These are phyloP conservation scores for Blomia tropicalis DNA, from an alignment of 2,888 invertebrate genomes.

Conservation along the genomic window DNA sequence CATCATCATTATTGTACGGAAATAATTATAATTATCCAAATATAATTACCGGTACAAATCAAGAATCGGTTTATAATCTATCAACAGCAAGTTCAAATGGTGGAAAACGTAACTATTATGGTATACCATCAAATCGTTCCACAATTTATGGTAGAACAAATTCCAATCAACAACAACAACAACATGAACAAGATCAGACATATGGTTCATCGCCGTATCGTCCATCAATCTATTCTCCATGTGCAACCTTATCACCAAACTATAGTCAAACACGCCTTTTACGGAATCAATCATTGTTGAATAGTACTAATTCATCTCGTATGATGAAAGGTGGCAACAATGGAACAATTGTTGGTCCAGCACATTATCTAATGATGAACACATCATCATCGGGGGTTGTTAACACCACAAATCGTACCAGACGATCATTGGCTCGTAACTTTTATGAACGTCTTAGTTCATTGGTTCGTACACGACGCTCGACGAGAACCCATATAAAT, in stretches of 20 bases:
- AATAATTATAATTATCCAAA: background rate
- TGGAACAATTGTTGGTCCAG: background rate
- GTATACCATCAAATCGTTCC: background rate
- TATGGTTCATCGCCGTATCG: background rate
- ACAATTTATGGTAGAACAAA: background rate
- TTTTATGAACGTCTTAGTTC: conserved; percentile 16
- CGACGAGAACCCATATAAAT: no score
- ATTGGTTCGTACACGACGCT: background rate
- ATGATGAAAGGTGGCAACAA: background rate
- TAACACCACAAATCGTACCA: background rate
- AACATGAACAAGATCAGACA: background rate
- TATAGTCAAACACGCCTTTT: background rate
- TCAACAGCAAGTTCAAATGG: background rate
- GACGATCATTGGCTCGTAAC: conserved; percentile 14
- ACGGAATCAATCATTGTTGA: background rate
- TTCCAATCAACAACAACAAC: background rate
- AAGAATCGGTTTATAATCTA: conserved; percentile 2
- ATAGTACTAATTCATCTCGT: background rate
- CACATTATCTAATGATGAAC: background rate
- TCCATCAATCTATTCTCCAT: background rate
- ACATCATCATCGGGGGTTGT: background rate
- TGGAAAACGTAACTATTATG: background rate
- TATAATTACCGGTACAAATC: background rate
- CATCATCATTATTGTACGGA: background rate
- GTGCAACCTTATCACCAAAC: background rate